Percentiles rank a stretch among this genome's conserved stretches.
These are phyloP conservation scores for Centropus bengalensis DNA, from an alignment of 2,113 vertebrate species.

Conservation along the genomic window DNA sequence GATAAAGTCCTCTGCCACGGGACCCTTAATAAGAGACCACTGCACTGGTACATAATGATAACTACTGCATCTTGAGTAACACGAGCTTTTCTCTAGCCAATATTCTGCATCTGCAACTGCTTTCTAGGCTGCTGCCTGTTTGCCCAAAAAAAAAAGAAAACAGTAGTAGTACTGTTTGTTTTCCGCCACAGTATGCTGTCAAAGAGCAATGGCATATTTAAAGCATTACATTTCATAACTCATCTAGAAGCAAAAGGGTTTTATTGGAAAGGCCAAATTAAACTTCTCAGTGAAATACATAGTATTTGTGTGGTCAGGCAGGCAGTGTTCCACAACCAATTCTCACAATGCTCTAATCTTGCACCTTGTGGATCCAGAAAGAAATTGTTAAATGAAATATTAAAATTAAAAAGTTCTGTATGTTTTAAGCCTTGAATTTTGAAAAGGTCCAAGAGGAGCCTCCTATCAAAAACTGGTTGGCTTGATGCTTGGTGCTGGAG, in stretches of 20 bases:
- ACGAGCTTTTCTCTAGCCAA: neutral
- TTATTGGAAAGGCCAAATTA: neutral
- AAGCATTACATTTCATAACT: neutral
- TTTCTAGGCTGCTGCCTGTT: neutral
- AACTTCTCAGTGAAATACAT: neutral
- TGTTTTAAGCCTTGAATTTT: neutral
- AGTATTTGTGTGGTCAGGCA: neutral
- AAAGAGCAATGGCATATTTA: neutral
- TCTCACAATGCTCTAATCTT: neutral
- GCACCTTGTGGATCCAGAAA: neutral
- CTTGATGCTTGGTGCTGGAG: neutral
- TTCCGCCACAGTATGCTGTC: neutral
- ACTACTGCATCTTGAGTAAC: neutral
- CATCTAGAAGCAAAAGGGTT: neutral
- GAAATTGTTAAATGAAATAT: neutral
- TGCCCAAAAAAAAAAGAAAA: neutral
- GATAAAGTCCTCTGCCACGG: neutral
- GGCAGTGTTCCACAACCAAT: neutral
- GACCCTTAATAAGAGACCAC: neutral
- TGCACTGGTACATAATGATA: neutral
- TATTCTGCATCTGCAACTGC: accelerated
- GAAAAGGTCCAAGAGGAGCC: neutral
- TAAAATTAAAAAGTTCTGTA: neutral
- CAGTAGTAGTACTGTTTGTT: neutral
- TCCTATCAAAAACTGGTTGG: neutral